Evolutionary conservation across 2,888 invertebrate species (phyloP).

Genomic region (Hylaea fasciaria): DNA sequence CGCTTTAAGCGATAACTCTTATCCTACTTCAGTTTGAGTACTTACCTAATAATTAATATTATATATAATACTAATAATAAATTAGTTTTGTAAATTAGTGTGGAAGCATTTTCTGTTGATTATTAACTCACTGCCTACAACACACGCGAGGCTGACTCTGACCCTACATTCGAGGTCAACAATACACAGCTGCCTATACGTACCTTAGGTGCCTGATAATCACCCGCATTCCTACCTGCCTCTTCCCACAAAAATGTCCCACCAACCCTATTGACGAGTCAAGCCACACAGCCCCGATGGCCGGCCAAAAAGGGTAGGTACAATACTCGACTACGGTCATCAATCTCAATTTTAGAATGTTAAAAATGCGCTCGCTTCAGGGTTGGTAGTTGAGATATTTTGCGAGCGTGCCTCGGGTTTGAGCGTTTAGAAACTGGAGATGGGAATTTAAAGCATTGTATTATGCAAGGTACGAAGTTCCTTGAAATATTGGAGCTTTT

Average conservation of each 20-base stretch:
- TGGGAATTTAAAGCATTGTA: constrained; percentile 16
- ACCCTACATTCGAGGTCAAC: too few species aligned
- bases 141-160: too few species aligned
- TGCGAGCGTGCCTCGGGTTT: constrained; percentile 31
- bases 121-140: too few species aligned
- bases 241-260: constrained; percentile 1
- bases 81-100: too few species aligned
- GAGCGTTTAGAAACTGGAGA: constrained; percentile 24
- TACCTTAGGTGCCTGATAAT: background rate
- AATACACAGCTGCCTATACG: too few species aligned
- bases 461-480: constrained; percentile 11
- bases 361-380: constrained; percentile 29
- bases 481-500: background rate
- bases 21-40: too few species aligned
- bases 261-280: constrained; percentile 16
- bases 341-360: constrained; percentile 40
- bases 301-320: constrained; percentile 8
- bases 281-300: constrained; percentile 8
- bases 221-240: background rate
- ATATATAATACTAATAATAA: too few species aligned
- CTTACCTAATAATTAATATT: too few species aligned
- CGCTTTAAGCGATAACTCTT: too few species aligned
- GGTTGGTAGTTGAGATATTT: constrained; percentile 37
- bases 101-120: too few species aligned
- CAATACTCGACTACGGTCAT: constrained; percentile 29